Base-by-base conservation (phyloP, 2,113 vertebrate genomes). In the Falcunculus frontatus region DNA sequence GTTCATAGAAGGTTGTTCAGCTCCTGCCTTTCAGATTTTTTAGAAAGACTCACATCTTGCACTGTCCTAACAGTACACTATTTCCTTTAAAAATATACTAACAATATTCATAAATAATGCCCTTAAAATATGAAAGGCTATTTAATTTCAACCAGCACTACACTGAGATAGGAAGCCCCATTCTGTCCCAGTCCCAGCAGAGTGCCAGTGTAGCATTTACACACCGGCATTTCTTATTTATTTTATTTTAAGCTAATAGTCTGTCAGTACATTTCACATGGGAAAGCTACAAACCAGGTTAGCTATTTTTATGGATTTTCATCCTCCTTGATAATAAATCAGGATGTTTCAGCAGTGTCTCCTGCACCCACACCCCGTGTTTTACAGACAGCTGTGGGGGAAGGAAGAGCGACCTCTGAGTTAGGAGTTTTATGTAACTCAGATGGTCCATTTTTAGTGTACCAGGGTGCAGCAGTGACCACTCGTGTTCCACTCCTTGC, bases 1-100 rank as follows among this genome's bases (percentile, higher is more conserved):
- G 0, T 29, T 49, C 32, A 49, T 0, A 21, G 53, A 79, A 85
- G 33, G 35, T 2, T 33, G 49, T 0, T 44, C 47, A 85, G 42
- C 30, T 47, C 68, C 35, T 87, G 41, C 19, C 26, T 67, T 62
- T 29, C 39, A 52, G 32, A 59, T 46, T 74, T 29, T 46, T 74
- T 29, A 47, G n/a, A 32, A 64, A 65, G 18, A 21, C 32, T 25
- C 67, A 73, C 14, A 27, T 60, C 9, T 44, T 79, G 27, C 33
- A 52, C 5, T 72, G 41, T 30, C 16, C 35, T 59, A 23, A 21
- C 6, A 74, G 39, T 4, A 53, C 3, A 26, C 19, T 3, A 29
- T n/a, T 70, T 16, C 19, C 64, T 65, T 23, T 22, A 52, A 56
- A 88, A 84, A 35, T 27, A 49, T 4, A 46, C 5, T 25, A 44